A percentile compares a stretch with the other conserved stretches of the same genome.
phyloP scores from a whole-genome alignment of 37 sponge, comb jelly and placozoan genomes.

The Geodia barretti region DNA sequence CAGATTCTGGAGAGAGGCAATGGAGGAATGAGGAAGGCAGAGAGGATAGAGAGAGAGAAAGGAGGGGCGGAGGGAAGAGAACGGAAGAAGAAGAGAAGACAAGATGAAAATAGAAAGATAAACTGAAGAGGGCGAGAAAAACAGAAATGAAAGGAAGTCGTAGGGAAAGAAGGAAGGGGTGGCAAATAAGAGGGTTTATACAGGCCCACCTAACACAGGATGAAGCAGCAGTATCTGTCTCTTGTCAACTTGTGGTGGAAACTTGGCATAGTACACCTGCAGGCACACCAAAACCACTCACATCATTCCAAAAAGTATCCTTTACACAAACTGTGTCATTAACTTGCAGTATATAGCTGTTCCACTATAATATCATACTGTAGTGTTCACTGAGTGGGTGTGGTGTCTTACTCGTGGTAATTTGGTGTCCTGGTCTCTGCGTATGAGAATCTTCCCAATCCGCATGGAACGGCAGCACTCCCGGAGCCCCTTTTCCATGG shows the following conservation, averaged over 20 bases:
- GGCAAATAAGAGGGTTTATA: not conserved
- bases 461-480: conserved; percentile 92
- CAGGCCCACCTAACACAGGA: conserved; percentile 76
- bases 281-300: too few species aligned
- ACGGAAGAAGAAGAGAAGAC: not conserved
- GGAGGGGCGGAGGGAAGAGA: not conserved
- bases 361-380: too few species aligned
- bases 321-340: not conserved
- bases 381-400: not conserved
- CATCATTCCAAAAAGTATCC: too few species aligned
- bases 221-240: conserved; percentile 85
- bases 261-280: conserved; percentile 5
- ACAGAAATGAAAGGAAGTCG: not conserved
- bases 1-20: conserved; percentile 60
- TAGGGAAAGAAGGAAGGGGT: not conserved
- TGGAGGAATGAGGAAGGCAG: not conserved
- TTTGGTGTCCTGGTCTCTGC: conserved; percentile 24
- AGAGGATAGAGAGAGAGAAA: not conserved
- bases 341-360: too few species aligned
- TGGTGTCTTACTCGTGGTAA: not conserved
- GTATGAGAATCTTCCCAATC: conserved; percentile 93
- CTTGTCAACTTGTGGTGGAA: conserved; percentile 69
- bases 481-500: conserved; percentile 93
- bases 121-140: not conserved
- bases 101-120: not conserved